These are phyloP conservation scores for Drosophila nr. perissopoda DNA, from an alignment of 2,888 invertebrate genomes.

Conservation along the genomic window DNA sequence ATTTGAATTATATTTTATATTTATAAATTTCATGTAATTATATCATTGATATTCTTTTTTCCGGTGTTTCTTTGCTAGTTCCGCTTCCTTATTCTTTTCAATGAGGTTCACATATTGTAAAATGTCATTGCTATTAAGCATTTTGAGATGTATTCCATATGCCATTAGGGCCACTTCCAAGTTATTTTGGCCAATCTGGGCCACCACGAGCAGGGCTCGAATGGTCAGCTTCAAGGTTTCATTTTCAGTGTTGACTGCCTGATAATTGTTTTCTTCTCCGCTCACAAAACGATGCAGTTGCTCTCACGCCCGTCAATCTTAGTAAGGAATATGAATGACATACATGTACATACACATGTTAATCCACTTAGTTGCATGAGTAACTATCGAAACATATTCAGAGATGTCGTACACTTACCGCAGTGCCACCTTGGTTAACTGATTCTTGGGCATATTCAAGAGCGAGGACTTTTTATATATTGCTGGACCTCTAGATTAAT, in stretches of 20 bases:
- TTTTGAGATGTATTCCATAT: conserved; percentile 89
- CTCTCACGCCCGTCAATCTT: conserved; percentile 98
- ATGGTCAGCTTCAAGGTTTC: conserved; percentile 98
- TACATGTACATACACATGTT: not conserved
- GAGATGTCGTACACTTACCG: conserved; percentile 89
- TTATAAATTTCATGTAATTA: too few relatives aligned
- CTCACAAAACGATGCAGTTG: conserved; percentile 98
- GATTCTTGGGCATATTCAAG: conserved; percentile 99
- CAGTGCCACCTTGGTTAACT: conserved; percentile 99
- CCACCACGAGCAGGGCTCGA: conserved; percentile 97
- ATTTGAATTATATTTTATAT: not conserved
- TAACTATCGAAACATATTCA: not conserved
- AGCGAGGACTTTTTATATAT: not conserved
- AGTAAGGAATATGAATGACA: conserved; percentile 46
- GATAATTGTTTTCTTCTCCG: conserved; percentile 99
- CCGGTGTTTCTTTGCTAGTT: conserved; percentile 98
- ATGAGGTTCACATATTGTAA: conserved; percentile 97
- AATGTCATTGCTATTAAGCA: conserved; percentile 96
- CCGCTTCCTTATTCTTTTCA: conserved; percentile 98
- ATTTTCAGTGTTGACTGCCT: conserved; percentile 92
- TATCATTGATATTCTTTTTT: conserved; percentile 84
- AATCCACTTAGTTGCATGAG: not conserved
- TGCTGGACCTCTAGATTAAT: not conserved
- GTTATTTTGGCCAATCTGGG: conserved; percentile 99
- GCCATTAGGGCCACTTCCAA: conserved; percentile 99